These are phyloP conservation scores for Encarsia formosa DNA, from an alignment of 2,888 invertebrate species.

Conservation along the genomic window DNA sequence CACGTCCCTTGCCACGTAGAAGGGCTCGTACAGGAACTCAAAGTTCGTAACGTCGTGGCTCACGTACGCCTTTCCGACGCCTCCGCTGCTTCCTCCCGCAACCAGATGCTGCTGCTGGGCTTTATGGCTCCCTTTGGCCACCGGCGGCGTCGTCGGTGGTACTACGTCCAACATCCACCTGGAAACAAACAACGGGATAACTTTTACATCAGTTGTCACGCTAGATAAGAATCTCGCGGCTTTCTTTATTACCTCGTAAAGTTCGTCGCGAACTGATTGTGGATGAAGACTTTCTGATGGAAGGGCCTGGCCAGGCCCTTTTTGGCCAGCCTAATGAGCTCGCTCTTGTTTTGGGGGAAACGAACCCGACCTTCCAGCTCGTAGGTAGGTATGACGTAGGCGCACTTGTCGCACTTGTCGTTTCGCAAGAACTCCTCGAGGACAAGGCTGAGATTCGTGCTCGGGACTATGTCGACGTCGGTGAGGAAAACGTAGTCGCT, in stretches of 20 bases:
- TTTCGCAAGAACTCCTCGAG: slow-evolving; percentile 65
- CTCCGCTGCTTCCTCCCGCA: slow-evolving; percentile 57
- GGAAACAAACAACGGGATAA: slow-evolving; percentile 21
- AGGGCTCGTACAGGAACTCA: slow-evolving; percentile 85
- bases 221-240: too few species aligned
- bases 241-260: slow-evolving; percentile 81
- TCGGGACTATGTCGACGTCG: slow-evolving; percentile 85
- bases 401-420: slow-evolving; percentile 65
- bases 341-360: slow-evolving; percentile 78
- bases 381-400: slow-evolving; percentile 87
- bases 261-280: slow-evolving; percentile 89
- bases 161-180: slow-evolving; percentile 44
- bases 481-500: slow-evolving; percentile 77
- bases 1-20: slow-evolving; percentile 79
- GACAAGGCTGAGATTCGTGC: slow-evolving; percentile 65
- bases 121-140: slow-evolving; percentile 14
- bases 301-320: slow-evolving; percentile 83
- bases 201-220: slow-evolving; percentile 14
- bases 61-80: slow-evolving; percentile 66
- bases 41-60: slow-evolving; percentile 78
- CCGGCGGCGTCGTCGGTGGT: slow-evolving; percentile 7
- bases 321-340: slow-evolving; percentile 69
- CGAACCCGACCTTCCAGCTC: slow-evolving; percentile 76
- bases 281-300: slow-evolving; percentile 86
- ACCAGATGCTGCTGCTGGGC: slow-evolving; percentile 55